These are phyloP conservation scores for Gymnothorax javanicus DNA, from an alignment of 2,797 vertebrate genomes.

Conservation along the genomic window DNA sequence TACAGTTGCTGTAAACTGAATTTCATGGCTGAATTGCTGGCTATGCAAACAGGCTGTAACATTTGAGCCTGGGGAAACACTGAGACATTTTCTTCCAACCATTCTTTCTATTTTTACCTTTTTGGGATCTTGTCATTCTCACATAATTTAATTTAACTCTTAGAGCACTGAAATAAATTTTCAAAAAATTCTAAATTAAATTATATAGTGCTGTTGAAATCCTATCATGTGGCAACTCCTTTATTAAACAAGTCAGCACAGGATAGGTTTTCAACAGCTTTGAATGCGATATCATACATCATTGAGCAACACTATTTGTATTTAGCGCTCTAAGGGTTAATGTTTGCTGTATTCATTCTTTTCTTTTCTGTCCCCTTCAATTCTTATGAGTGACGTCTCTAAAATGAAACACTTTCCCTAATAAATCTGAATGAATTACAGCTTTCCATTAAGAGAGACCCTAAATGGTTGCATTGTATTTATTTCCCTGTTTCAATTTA, in stretches of 20 bases:
- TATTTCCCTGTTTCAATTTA: constrained; percentile 37
- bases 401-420: constrained; percentile 2
- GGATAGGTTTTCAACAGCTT: too few species aligned
- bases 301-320: too few species aligned
- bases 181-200: too few species aligned
- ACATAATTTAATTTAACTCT: neutral
- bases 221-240: too few species aligned
- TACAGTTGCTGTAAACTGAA: neutral
- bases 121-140: neutral
- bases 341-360: neutral
- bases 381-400: neutral
- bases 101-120: neutral
- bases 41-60: neutral
- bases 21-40: neutral
- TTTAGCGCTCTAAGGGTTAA: too few species aligned
- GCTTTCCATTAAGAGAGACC: neutral
- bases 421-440: neutral
- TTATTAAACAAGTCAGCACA: too few species aligned
- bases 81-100: neutral
- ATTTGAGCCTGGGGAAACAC: neutral
- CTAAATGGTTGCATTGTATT: constrained; percentile 38
- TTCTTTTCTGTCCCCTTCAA: neutral
- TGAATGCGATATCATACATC: too few species aligned
- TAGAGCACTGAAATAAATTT: too few species aligned
- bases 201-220: too few species aligned